phyloP scores from a whole-genome alignment of 2,797 vertebrate genomes.

The Synaphobranchus kaupii region DNA sequence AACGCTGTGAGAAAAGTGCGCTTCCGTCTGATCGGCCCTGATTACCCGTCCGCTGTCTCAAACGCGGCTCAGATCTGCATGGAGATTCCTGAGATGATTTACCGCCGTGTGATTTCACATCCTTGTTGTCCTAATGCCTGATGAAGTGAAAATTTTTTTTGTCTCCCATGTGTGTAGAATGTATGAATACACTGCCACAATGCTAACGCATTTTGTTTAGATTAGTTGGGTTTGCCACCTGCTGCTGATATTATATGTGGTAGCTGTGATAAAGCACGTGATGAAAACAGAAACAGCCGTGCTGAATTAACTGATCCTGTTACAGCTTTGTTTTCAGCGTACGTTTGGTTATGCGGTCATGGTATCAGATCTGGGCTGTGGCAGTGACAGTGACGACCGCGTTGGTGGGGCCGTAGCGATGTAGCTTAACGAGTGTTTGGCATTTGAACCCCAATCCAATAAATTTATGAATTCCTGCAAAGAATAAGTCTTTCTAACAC shows the following conservation, averaged over 20 bases:
- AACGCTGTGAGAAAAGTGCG: neutral
- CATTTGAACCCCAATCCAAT: too few species aligned
- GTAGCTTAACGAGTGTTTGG: too few species aligned
- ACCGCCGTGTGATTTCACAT: neutral
- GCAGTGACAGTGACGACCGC: too few species aligned
- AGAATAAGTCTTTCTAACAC: too few species aligned
- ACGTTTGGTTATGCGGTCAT: neutral
- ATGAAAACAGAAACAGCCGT: neutral
- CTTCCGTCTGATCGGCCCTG: constrained; percentile 1
- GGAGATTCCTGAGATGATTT: neutral
- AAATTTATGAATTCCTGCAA: too few species aligned
- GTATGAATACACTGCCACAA: neutral
- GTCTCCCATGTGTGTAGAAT: neutral
- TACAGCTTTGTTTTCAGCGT: neutral
- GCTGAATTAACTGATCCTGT: neutral
- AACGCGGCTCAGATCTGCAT: neutral
- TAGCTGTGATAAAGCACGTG: neutral
- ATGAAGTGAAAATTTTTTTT: neutral
- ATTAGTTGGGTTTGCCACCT: neutral
- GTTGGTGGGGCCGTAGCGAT: too few species aligned
- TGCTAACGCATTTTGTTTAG: neutral
- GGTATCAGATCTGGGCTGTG: neutral
- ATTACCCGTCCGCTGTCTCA: neutral
- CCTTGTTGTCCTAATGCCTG: neutral
- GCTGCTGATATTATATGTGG: neutral